phyloP scores from a whole-genome alignment of 2,888 invertebrate genomes.

The Choreutis nemorana region DNA sequence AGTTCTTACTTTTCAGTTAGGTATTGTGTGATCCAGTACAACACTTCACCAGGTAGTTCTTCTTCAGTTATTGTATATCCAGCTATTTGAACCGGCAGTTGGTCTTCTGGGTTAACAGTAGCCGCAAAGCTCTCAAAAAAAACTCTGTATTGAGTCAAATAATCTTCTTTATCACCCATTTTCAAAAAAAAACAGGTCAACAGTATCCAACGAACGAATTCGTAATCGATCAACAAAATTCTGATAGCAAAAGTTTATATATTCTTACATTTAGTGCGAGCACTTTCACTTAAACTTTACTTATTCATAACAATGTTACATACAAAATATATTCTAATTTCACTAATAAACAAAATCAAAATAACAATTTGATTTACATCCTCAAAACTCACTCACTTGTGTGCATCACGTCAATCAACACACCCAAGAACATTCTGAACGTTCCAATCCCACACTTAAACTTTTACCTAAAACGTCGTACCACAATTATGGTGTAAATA shows the following conservation, averaged over 20 bases:
- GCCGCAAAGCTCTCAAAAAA: constrained; percentile 78
- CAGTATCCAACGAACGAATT: constrained; percentile 17
- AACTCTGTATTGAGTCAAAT: constrained; percentile 72
- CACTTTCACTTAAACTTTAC: background rate
- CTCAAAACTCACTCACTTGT: too few species aligned
- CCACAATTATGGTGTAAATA: too few species aligned
- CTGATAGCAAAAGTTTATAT: constrained; percentile 4
- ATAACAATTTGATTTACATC: too few species aligned
- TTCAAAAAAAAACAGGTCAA: constrained; percentile 16
- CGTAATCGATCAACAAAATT: constrained; percentile 31
- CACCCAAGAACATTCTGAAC: too few species aligned
- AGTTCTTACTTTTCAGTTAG: constrained; percentile 75
- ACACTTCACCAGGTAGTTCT: constrained; percentile 77
- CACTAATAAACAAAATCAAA: too few species aligned
- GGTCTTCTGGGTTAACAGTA: constrained; percentile 74
- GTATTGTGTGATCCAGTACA: constrained; percentile 80
- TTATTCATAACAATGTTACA: too few species aligned
- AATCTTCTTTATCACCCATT: constrained; percentile 71
- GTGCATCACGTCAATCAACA: too few species aligned
- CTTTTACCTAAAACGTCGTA: too few species aligned
- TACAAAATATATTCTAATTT: too few species aligned
- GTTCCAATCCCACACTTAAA: too few species aligned
- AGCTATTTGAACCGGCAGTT: constrained; percentile 76
- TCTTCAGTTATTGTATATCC: constrained; percentile 72
- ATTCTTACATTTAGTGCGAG: too few species aligned